Conservation (phyloP, 2,888 invertebrate species). For the Cenopis cana region DNA sequence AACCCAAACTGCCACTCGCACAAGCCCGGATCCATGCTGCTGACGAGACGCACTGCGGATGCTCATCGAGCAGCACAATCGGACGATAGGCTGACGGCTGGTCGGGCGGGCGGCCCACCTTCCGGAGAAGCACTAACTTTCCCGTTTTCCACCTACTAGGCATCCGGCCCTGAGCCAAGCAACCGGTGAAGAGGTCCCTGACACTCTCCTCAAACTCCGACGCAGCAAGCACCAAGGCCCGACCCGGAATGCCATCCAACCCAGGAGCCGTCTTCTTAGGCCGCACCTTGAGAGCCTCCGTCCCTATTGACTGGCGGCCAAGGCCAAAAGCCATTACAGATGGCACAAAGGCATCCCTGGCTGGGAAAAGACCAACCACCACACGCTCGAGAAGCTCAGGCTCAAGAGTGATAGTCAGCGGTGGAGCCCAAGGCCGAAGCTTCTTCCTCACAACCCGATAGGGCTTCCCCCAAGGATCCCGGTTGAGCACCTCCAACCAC, state of each 20-base stretch:
- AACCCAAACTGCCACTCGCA: too few species aligned
- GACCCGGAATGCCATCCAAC: slow-evolving; percentile 45
- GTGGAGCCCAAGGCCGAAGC: neutral
- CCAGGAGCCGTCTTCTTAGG: neutral
- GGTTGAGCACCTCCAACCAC: neutral
- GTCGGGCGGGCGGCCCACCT: neutral
- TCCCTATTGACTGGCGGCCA: too few species aligned
- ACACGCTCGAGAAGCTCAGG: too few species aligned
- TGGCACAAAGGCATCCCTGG: neutral
- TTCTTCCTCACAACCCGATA: neutral
- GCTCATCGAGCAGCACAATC: neutral
- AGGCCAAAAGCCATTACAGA: neutral
- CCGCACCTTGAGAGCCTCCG: neutral
- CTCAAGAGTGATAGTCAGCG: neutral
- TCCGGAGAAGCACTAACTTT: neutral
- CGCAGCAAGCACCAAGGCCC: slow-evolving; percentile 28
- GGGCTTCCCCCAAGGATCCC: neutral
- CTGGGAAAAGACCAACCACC: slow-evolving; percentile 8
- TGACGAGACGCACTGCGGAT: neutral
- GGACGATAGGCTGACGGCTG: neutral
- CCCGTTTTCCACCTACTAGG: slow-evolving; percentile 38
- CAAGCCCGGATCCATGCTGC: neutral
- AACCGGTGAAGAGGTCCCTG: slow-evolving; percentile 36
- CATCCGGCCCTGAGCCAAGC: slow-evolving; percentile 42
- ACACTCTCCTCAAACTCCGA: too few species aligned